These are phyloP conservation scores for Ursus arctos DNA, from an alignment of 2,113 vertebrate species.

Conservation along the genomic window DNA sequence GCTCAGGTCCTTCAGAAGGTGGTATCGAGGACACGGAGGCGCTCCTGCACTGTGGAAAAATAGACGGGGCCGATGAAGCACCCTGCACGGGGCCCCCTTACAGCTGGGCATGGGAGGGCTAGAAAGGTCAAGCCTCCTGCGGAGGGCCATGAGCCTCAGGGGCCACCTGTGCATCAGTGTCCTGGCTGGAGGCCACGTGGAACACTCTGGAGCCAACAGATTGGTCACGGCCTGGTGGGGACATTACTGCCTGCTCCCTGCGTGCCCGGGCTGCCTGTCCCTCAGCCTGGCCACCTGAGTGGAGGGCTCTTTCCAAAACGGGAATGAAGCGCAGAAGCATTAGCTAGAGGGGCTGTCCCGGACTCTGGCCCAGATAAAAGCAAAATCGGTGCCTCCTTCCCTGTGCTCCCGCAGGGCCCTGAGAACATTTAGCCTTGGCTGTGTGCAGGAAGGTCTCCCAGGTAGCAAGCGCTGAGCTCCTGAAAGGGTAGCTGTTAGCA, in stretches of 20 bases:
- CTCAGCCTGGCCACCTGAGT: neutral
- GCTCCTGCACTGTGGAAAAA: neutral
- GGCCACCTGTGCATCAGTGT: neutral
- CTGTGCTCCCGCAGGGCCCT: neutral
- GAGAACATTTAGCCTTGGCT: neutral
- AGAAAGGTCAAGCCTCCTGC: neutral
- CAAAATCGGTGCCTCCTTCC: neutral
- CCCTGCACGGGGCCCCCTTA: neutral
- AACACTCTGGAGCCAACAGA: rapidly evolving
- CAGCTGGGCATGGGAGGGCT: neutral
- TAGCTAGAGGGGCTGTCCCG: neutral
- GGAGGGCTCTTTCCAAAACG: neutral
- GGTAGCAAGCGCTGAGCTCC: neutral
- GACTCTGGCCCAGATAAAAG: neutral
- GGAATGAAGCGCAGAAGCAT: neutral
- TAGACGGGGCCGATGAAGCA: neutral
- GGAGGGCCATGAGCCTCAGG: neutral
- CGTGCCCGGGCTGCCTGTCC: neutral
- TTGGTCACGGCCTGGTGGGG: neutral
- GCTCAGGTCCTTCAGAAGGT: neutral
- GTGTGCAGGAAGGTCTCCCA: neutral
- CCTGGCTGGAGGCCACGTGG: neutral
- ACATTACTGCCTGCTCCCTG: neutral
- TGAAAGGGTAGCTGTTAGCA: neutral
- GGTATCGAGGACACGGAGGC: neutral